phyloP scores from a whole-genome alignment of 2,797 vertebrate species.

The Alcedo atthis region DNA sequence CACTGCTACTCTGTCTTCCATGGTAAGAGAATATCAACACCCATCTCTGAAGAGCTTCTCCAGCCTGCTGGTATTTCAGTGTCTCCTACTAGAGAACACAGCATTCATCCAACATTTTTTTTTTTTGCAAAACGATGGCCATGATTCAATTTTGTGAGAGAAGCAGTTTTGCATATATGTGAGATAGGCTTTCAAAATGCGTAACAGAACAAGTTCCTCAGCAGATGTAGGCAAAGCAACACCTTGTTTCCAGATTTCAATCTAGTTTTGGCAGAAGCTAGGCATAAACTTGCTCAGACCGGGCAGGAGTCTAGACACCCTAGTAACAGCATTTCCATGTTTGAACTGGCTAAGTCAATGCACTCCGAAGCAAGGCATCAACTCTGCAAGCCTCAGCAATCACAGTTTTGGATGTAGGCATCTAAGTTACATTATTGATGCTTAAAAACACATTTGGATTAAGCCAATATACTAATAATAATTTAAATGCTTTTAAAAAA shows the following conservation, averaged over 20 bases:
- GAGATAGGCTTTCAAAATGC: conserved; percentile 3
- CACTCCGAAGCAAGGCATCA: not conserved
- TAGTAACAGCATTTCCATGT: conserved; percentile 15
- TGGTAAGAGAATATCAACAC: not conserved
- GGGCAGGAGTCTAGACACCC: conserved; percentile 53
- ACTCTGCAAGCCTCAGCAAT: not conserved
- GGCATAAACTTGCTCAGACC: conserved; percentile 37
- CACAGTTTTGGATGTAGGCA: not conserved
- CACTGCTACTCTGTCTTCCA: not conserved
- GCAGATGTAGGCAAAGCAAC: conserved; percentile 31
- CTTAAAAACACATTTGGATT: not conserved
- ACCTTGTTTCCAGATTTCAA: conserved; percentile 28
- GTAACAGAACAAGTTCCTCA: conserved; percentile 47
- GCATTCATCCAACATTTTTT: not conserved
- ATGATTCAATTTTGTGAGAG: not conserved
- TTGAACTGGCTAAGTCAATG: not conserved
- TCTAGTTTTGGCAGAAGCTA: conserved; percentile 41
- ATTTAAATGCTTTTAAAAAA: not conserved
- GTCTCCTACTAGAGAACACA: not conserved
- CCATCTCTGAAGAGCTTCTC: not conserved
- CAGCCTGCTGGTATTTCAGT: not conserved
- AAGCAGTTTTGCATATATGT: conserved; percentile 9
- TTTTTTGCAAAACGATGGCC: not conserved
- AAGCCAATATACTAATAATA: not conserved
- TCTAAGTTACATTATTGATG: not conserved